Evolutionary conservation across 2,888 invertebrate genomes (phyloP).

Genomic region (Synanthedon myopaeformis): DNA sequence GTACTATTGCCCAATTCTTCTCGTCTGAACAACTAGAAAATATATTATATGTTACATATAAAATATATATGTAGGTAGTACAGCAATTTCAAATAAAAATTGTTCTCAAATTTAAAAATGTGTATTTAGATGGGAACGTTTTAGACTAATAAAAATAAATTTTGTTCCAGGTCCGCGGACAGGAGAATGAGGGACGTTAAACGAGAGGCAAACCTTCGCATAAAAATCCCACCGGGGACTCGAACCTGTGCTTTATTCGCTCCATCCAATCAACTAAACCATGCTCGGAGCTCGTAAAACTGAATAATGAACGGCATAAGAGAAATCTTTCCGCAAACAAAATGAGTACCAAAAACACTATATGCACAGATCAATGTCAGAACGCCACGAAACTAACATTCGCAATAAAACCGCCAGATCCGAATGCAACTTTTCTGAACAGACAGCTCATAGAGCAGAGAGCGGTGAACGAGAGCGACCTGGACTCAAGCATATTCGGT

Average conservation of each 20-base stretch:
- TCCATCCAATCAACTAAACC: slow-evolving; percentile 9
- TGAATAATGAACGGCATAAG: slow-evolving; percentile 17
- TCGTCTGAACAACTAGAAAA: too few species aligned
- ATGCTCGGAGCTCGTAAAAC: slow-evolving; percentile 7
- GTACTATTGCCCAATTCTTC: too few species aligned
- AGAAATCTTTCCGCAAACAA: slow-evolving; percentile 8
- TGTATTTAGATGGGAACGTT: too few species aligned
- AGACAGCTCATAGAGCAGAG: slow-evolving; percentile 5
- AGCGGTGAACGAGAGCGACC: slow-evolving; percentile 2
- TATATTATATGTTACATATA: too few species aligned
- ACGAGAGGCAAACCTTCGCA: background rate
- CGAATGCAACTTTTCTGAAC: slow-evolving; percentile 13
- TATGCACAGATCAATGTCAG: slow-evolving; percentile 27
- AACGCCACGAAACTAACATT: slow-evolving; percentile 33
- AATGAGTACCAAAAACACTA: slow-evolving; percentile 13
- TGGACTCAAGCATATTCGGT: slow-evolving; percentile 19
- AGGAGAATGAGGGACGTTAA: slow-evolving; percentile 1
- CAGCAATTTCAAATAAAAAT: too few species aligned
- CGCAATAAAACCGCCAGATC: slow-evolving; percentile 25
- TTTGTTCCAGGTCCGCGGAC: slow-evolving; percentile 12
- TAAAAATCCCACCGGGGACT: background rate
- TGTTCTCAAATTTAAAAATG: too few species aligned
- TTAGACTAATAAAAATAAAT: slow-evolving; percentile 8
- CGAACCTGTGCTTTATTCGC: background rate
- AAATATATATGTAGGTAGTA: too few species aligned